Evolutionary conservation across 2,113 vertebrate species (phyloP).

Genomic region (Equus przewalskii): DNA sequence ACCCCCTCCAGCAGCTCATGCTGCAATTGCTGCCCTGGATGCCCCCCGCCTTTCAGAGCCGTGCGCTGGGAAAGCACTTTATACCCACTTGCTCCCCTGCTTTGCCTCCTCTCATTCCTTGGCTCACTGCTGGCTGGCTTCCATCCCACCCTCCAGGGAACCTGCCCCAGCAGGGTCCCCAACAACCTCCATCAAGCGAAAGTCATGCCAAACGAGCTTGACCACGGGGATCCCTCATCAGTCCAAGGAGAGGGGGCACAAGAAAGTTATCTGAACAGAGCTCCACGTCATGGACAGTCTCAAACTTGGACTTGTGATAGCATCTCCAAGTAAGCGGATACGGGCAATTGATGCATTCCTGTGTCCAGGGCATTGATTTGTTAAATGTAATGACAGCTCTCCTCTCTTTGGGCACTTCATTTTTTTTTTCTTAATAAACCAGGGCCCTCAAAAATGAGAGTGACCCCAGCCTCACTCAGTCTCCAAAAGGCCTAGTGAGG

Average conservation of each 20-base stretch:
- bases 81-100: not conserved
- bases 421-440: not conserved
- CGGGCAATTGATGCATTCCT: not conserved
- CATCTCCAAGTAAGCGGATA: not conserved
- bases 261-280: not conserved
- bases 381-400: not conserved
- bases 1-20: not conserved
- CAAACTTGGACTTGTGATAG: not conserved
- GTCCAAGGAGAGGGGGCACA: rapidly evolving
- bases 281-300: not conserved
- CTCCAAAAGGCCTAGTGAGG: not conserved
- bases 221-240: not conserved
- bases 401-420: not conserved
- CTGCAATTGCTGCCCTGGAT: not conserved
- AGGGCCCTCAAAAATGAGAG: not conserved
- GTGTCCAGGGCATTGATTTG: not conserved
- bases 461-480: too few species aligned
- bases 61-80: not conserved
- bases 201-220: not conserved
- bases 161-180: not conserved
- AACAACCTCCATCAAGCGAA: not conserved
- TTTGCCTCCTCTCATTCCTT: not conserved
- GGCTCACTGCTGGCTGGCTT: not conserved
- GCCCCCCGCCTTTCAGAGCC: not conserved
- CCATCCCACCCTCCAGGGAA: not conserved